A percentile compares a stretch with the other conserved stretches of the same genome.
Evolutionary conservation across 1,140 invertebrate species (phyloP).

Genomic region (Aphaenogaster rudis): DNA sequence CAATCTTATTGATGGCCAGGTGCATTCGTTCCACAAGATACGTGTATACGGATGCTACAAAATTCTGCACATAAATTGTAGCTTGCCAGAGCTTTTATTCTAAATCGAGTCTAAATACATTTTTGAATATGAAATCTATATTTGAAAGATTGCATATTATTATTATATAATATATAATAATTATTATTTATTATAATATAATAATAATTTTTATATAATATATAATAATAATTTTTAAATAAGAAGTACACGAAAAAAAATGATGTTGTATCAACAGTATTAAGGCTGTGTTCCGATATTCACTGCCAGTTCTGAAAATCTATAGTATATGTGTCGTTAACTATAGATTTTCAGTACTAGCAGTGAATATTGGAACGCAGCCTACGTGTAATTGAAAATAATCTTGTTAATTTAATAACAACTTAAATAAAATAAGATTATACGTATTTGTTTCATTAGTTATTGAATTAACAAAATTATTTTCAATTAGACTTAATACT

Average conservation of each 20-base stretch:
- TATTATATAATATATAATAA: not conserved
- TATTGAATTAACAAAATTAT: too few species aligned
- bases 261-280: too few species aligned
- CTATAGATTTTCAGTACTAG: too few species aligned
- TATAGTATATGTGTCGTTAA: too few species aligned
- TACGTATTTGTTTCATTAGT: too few species aligned
- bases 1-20: slow-evolving; percentile 69
- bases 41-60: slow-evolving; percentile 70
- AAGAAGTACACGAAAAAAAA: not conserved
- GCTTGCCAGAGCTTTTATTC: not conserved
- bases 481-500: too few species aligned
- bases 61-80: slow-evolving; percentile 67
- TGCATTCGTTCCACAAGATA: slow-evolving; percentile 78
- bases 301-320: too few species aligned
- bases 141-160: not conserved
- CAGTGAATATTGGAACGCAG: too few species aligned
- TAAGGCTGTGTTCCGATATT: too few species aligned
- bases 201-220: not conserved
- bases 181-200: not conserved
- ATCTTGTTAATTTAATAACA: too few species aligned
- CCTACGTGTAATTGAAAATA: too few species aligned
- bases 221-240: slow-evolving; percentile 25
- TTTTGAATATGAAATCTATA: not conserved
- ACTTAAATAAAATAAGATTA: too few species aligned
- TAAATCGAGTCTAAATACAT: not conserved